phyloP scores from a whole-genome alignment of 2,888 invertebrate genomes.

The Tenthredo notha region DNA sequence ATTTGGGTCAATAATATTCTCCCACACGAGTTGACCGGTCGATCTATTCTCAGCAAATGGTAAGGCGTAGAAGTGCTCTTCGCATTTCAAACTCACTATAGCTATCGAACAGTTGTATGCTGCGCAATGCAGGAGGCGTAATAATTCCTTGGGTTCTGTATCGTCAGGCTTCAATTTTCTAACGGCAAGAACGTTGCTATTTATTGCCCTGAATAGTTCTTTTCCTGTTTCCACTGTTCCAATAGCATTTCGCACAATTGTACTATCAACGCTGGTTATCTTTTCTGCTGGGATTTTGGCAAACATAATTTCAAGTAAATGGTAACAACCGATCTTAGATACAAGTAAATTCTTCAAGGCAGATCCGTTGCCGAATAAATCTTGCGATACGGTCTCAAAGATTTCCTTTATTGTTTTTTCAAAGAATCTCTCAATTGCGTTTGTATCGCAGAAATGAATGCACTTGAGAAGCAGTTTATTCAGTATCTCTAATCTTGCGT shows the following conservation, averaged over 20 bases:
- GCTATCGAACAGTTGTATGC: conserved; percentile 84
- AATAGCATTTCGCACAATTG: conserved; percentile 70
- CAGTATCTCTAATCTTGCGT: conserved; percentile 72
- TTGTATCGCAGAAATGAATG: conserved; percentile 65
- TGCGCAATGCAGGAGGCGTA: conserved; percentile 82
- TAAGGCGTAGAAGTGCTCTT: conserved; percentile 80
- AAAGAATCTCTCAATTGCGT: conserved; percentile 71
- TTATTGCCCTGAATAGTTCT: conserved; percentile 72
- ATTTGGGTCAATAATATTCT: conserved; percentile 81
- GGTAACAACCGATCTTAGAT: conserved; percentile 75
- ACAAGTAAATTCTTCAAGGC: conserved; percentile 64
- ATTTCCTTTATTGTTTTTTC: conserved; percentile 68
- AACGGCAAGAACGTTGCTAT: conserved; percentile 65
- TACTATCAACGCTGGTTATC: conserved; percentile 62
- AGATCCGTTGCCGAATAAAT: conserved; percentile 52
- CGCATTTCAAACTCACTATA: conserved; percentile 81
- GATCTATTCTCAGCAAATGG: conserved; percentile 79
- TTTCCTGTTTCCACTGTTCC: conserved; percentile 66
- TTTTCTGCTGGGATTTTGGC: conserved; percentile 67
- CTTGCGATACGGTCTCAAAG: conserved; percentile 58
- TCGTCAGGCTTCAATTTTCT: conserved; percentile 67
- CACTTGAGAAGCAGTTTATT: conserved; percentile 72
- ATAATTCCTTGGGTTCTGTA: conserved; percentile 71
- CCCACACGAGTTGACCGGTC: conserved; percentile 80
- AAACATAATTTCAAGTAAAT: conserved; percentile 75